Conservation (phyloP, 1,140 invertebrate genomes). For the Polyergus mexicanus region DNA sequence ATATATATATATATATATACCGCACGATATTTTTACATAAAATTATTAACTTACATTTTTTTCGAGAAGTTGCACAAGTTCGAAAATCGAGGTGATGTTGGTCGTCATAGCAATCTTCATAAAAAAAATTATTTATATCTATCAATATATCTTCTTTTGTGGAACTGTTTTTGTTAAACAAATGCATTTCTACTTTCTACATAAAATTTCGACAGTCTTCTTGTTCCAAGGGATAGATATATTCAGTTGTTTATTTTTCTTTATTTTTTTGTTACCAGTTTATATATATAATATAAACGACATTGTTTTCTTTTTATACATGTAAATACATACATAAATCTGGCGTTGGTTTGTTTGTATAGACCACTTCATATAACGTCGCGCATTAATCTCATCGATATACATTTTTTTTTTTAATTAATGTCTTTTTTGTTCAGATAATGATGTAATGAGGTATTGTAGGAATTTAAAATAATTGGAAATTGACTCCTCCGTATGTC, state of each 20-base stretch:
- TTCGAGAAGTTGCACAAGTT: constrained; percentile 63
- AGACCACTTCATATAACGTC: constrained; percentile 43
- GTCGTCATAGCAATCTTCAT: constrained; percentile 5
- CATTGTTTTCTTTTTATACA: constrained; percentile 63
- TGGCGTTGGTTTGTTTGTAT: constrained; percentile 66
- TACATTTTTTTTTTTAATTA: constrained; percentile 73
- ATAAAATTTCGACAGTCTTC: constrained; percentile 54
- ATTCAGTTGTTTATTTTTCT: constrained; percentile 49
- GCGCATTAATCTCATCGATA: constrained; percentile 56
- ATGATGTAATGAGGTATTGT: constrained; percentile 81
- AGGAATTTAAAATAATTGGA: constrained; percentile 62
- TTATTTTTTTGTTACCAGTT: constrained; percentile 32
- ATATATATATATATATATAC: background rate
- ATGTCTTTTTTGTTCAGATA: constrained; percentile 62
- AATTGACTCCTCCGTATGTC: constrained; percentile 55
- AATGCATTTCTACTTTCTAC: background rate
- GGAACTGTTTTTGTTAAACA: constrained; percentile 34
- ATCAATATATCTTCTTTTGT: constrained; percentile 12
- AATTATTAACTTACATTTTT: constrained; percentile 71
- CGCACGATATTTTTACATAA: background rate
- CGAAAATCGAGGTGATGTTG: background rate
- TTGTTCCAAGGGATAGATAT: constrained; percentile 47
- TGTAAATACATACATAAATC: constrained; percentile 77
- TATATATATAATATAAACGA: constrained; percentile 75
- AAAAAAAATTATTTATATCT: constrained; percentile 32